Percentiles rank a stretch among this genome's conserved stretches.
Evolutionary conservation across 2,113 vertebrate genomes (phyloP).

Genomic region (Brevimyrus niger): DNA sequence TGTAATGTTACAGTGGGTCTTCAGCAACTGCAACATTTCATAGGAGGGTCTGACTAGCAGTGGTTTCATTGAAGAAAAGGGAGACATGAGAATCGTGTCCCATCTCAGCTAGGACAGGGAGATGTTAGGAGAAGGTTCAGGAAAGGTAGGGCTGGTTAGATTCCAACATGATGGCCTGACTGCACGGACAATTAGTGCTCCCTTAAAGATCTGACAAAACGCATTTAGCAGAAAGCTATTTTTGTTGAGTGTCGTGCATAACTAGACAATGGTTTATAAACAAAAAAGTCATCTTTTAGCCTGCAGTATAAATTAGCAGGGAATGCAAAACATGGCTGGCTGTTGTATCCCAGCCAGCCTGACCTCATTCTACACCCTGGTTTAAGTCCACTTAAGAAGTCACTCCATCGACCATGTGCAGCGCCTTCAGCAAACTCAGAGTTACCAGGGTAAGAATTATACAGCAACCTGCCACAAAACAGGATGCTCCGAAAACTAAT

Average conservation of each 20-base stretch:
- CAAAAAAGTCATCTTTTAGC: not conserved
- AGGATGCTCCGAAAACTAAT: not conserved
- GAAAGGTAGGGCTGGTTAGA: conserved; percentile 15
- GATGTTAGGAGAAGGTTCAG: conserved; percentile 23
- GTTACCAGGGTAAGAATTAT: not conserved
- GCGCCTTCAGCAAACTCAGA: not conserved
- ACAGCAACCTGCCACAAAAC: not conserved
- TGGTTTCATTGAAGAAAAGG: conserved; percentile 33
- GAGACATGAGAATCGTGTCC: conserved; percentile 16
- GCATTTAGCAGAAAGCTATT: not conserved
- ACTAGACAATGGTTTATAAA: not conserved
- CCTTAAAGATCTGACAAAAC: not conserved
- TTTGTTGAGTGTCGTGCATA: not conserved
- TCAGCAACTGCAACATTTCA: not conserved
- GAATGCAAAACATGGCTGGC: not conserved
- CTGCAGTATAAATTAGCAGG: not conserved
- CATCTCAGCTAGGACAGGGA: conserved; percentile 37
- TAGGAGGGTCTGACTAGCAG: conserved; percentile 37
- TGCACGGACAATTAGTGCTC: not conserved
- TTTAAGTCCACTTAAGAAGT: not conserved
- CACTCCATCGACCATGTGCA: not conserved
- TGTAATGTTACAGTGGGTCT: not conserved
- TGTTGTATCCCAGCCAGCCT: not conserved
- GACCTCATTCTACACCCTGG: not conserved
- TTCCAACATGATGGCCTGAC: conserved; percentile 7